Evolutionary conservation across 2,797 vertebrate species (phyloP), one percentile per base, ranked within the genome.

Genomic region (Petrocephalus sullivani): DNA sequence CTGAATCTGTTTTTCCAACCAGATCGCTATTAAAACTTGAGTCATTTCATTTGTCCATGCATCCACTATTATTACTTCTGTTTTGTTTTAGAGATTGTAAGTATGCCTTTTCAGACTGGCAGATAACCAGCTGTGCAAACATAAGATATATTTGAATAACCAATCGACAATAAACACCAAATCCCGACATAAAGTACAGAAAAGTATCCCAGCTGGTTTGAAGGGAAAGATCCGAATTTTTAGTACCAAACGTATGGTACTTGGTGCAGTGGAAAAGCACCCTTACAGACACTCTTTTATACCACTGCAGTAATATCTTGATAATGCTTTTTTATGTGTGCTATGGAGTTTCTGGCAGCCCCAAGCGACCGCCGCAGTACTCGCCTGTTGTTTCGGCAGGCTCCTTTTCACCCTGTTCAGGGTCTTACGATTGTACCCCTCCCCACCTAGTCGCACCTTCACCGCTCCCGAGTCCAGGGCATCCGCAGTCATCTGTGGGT

Each of bases 341-440:
- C 75, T 81, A 4, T 81, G 41, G 16, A n/a, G 16, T 10, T 49
- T 19, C 19, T 21, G 41, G 41, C 75, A 49, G 75, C 75, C 75
- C 41, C 37, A 0, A 49, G 75, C 16, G 54, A 46, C 12, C 1
- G 12, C 8, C 21, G 1, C 21, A 5, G 12, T 41, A 67, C 75
- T 2, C 88, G 97, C 97, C 97, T 98, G 97, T 93, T 97, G 96
- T 93, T 97, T 97, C 90, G 97, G 96, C 90, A 97, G 95, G 89
- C 94, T 96, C 95, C 97, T 97, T 93, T 97, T 98, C 90, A 98
- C 95, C 91, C 97, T 96, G 94, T 97, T 98, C 91, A 98, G 96
- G 1, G 97, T 98, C 94, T 98, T 98, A 58, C 97, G 96, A 93
- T 98, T 98, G 93, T 98, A 98, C 89, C 96, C 97, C 10, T 98